Percentiles rank a stretch among this genome's conserved stretches.
Conservation (phyloP, 2,113 vertebrate species). For the Natator depressus region DNA sequence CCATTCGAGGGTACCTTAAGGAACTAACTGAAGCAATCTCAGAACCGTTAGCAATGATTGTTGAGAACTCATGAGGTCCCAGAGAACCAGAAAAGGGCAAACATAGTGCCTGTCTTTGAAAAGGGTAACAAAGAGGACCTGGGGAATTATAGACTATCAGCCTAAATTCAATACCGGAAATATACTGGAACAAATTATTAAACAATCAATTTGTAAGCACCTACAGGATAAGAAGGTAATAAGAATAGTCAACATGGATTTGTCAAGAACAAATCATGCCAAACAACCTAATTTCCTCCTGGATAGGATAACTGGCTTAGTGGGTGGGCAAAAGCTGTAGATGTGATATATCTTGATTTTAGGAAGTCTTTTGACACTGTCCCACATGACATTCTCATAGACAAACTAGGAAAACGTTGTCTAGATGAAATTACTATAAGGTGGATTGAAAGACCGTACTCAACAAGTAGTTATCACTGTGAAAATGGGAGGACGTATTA, state of each 20-base stretch:
- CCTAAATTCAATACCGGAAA: not conserved
- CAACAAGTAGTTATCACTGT: not conserved
- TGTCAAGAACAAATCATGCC: not conserved
- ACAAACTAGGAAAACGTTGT: not conserved
- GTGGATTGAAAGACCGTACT: not conserved
- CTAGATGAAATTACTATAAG: not conserved
- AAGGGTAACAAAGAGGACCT: not conserved
- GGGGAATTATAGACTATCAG: not conserved
- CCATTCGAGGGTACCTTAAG: not conserved
- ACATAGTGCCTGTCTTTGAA: not conserved
- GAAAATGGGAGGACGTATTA: not conserved
- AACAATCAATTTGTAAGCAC: not conserved
- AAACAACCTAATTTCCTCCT: not conserved
- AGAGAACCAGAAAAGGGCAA: not conserved
- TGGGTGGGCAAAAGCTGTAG: not conserved
- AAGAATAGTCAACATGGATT: not conserved
- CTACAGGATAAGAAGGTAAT: not conserved
- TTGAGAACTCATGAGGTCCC: not conserved
- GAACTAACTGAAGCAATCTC: not conserved
- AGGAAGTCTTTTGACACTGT: not conserved
- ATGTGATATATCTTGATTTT: not conserved
- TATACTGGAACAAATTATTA: not conserved
- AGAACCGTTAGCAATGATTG: not conserved
- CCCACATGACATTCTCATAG: not conserved
- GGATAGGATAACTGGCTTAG: not conserved